Conservation (phyloP, 2,113 vertebrate genomes). For the Lycocorax pyrrhopterus region DNA sequence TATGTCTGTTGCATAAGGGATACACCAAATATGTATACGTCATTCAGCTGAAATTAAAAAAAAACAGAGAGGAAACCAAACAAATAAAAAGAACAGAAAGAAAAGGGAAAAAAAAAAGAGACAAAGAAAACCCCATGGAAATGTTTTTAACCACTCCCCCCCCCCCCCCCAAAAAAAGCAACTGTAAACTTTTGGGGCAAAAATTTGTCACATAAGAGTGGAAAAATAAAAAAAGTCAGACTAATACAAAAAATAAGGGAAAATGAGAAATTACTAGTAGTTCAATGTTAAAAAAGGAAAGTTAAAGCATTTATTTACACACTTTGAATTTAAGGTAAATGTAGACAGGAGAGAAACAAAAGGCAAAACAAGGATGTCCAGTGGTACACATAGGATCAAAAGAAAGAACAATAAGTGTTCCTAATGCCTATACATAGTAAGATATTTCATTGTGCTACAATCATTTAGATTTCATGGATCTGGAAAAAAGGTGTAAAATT, state of each 20-base stretch:
- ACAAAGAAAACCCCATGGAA: not conserved
- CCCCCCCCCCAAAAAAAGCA: accelerated
- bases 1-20: not conserved
- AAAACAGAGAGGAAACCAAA: not conserved
- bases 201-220: not conserved
- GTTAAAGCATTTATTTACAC: not conserved
- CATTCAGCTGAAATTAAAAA: not conserved
- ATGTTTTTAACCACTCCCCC: accelerated
- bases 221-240: not conserved
- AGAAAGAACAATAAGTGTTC: not conserved
- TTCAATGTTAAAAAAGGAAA: not conserved
- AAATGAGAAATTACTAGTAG: not conserved
- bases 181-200: accelerated
- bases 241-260: not conserved
- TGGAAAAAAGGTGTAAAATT: not conserved
- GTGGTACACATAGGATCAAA: not conserved
- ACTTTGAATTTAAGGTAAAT: not conserved
- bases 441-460: not conserved
- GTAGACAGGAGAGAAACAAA: not conserved
- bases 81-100: not conserved
- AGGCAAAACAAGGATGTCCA: not conserved
- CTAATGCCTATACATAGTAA: not conserved
- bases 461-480: not conserved
- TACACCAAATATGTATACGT: not conserved
- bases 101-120: not conserved